Base-by-base conservation (phyloP, 2,888 invertebrate species). In the Orchesellides sinensis region DNA sequence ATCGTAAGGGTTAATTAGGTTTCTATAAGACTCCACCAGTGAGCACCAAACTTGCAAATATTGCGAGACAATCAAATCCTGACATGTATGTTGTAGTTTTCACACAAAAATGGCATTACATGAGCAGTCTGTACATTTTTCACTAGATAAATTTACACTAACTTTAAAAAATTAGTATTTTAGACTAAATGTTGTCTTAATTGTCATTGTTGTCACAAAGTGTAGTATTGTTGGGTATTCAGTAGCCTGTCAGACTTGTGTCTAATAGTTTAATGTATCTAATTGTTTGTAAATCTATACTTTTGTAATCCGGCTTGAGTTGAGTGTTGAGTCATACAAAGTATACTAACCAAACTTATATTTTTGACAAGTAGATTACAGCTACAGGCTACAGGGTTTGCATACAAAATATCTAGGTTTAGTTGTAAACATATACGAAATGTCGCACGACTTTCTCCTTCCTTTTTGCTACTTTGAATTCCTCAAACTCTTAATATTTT, bases 1-100 rank as follows among this genome's bases (percentile, higher is more conserved):
- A 32, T 32, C 10, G 10, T 8, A 12, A 21, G 6, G 54, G 23
- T 23, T 21, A 63, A 27, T 29, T 35, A 66, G 47, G 40, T 12
- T 29, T 29, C 23, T 56, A 32, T 72, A 6, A 52, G 54, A 54
- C 54, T 54, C 54, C 21, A 54, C 25, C 14, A 59, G 29, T 29
- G 59, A 59, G 59, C 59, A 59, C 80, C 54, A 54, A 54, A 54
- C 54, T 54, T 54, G 54, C 54, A 32, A 59, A 21, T 32, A 81
- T 81, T 81, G 80, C 80, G 73, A 73, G 80, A 81, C 80, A 81
- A 81, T 81, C 80, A 81, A 79, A 81, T 81, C 80, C 80, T 81
- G 80, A 81, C 80, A 81, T 81, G 80, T n/a, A n/a, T n/a, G n/a
- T n/a, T n/a, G n/a, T 81, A 81, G 80, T 81, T n/a, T n/a, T 81